Evolutionary conservation across 2,113 vertebrate genomes (phyloP).

Genomic region (Brachyhypopomus occidentalis): DNA sequence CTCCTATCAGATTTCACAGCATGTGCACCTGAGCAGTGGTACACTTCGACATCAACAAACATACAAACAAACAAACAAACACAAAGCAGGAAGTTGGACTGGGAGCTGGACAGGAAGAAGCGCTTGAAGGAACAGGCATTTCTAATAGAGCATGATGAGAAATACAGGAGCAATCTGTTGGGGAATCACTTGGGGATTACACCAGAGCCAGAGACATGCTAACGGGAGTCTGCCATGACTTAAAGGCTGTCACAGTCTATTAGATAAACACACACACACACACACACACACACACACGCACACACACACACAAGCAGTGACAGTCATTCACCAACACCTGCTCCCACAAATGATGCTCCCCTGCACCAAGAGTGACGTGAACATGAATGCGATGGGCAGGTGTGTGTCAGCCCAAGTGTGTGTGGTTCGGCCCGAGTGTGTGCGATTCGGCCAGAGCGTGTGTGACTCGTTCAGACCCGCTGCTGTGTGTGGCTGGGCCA

Average conservation of each 20-base stretch:
- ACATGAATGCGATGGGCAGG: background rate
- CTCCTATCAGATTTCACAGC: background rate
- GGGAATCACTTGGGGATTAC: background rate
- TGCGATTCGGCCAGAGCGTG: background rate
- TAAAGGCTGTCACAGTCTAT: slow-evolving; percentile 13
- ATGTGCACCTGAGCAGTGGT: background rate
- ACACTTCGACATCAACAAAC: no score
- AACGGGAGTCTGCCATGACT: background rate
- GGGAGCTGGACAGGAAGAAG: no score
- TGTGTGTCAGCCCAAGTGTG: background rate
- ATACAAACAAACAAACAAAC: background rate
- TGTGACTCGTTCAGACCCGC: slow-evolving; percentile 18
- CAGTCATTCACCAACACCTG: background rate
- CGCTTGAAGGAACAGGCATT: background rate
- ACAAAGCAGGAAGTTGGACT: background rate
- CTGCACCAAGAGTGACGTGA: background rate
- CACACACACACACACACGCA: background rate
- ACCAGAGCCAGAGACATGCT: background rate
- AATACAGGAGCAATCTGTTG: background rate
- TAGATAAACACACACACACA: slow-evolving; percentile 11
- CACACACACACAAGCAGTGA: slow-evolving; percentile 10
- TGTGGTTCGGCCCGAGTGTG: background rate
- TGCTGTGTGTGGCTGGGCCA: slow-evolving; percentile 2
- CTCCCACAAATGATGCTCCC: background rate
- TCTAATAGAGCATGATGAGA: background rate